Percentiles rank a stretch among this genome's conserved stretches.
Conservation (phyloP, 2,113 vertebrate species). For the Serilophus lunatus region DNA sequence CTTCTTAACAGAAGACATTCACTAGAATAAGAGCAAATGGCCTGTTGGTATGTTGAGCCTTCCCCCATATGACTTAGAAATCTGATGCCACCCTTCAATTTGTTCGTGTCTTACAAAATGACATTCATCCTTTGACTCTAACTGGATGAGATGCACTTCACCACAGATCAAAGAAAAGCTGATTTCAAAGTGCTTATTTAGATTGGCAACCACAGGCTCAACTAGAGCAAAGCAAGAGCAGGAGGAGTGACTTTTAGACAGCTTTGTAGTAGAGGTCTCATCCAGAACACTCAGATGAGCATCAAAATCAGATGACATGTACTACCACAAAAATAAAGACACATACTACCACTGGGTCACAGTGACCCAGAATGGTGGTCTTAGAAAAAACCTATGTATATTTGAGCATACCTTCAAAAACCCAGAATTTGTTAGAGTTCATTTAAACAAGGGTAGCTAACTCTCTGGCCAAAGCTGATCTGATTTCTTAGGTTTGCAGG, state of each 20-base stretch:
- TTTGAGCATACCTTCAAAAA: neutral
- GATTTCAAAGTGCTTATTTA: neutral
- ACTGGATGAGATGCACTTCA: neutral
- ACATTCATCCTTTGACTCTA: neutral
- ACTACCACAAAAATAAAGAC: neutral
- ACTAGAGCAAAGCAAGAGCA: neutral
- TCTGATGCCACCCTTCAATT: neutral
- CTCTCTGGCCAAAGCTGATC: neutral
- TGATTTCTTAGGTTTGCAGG: neutral
- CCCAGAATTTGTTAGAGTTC: neutral
- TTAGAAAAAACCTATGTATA: neutral
- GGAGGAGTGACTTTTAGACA: neutral
- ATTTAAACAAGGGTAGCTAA: neutral
- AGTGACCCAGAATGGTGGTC: neutral
- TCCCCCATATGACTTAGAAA: neutral
- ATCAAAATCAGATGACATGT: accelerated
- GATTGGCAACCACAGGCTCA: neutral
- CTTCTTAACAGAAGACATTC: neutral
- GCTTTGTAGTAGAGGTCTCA: neutral
- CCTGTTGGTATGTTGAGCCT: neutral
- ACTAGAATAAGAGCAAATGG: neutral
- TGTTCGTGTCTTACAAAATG: neutral
- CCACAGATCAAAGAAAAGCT: neutral
- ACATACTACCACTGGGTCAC: accelerated
- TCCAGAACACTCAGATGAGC: neutral